phyloP scores from a whole-genome alignment of 30 jellyfish, hydroid and myxozoan genomes.

The Chrysaora quinquecirrha region DNA sequence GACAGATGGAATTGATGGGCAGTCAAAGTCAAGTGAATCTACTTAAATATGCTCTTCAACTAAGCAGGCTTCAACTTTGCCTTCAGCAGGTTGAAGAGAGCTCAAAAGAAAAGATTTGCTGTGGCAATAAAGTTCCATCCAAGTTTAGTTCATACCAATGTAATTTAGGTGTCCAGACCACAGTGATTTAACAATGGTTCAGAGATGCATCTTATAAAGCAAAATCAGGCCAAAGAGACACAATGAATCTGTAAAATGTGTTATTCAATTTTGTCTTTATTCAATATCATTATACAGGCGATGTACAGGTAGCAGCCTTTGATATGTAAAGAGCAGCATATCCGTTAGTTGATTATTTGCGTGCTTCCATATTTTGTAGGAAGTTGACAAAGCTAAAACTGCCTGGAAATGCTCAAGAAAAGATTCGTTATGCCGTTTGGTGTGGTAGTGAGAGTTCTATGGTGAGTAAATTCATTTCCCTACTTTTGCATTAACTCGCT shows the following conservation, averaged over 20 bases:
- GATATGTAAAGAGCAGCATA: no score
- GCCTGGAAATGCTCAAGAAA: slow-evolving; percentile 75
- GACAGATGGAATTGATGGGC: no score
- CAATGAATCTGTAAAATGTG: neutral
- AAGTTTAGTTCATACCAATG: neutral
- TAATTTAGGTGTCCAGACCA: neutral
- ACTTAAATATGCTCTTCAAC: no score
- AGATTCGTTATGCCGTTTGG: slow-evolving; percentile 91
- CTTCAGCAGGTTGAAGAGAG: neutral
- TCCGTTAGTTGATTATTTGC: no score
- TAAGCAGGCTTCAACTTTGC: neutral
- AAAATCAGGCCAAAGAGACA: neutral
- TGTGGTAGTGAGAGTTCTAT: slow-evolving; percentile 74
- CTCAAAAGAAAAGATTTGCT: neutral
- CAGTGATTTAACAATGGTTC: neutral
- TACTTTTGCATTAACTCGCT: neutral
- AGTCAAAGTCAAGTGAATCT: no score
- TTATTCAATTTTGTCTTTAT: neutral
- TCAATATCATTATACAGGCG: no score
- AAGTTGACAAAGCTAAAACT: slow-evolving; percentile 41
- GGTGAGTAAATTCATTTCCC: slow-evolving; percentile 36
- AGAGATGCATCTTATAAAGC: neutral
- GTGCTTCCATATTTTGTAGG: no score
- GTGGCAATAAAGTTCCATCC: neutral
- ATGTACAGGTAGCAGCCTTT: no score